phyloP scores from a whole-genome alignment of 1,140 invertebrate species.

The Idris sp. region DNA sequence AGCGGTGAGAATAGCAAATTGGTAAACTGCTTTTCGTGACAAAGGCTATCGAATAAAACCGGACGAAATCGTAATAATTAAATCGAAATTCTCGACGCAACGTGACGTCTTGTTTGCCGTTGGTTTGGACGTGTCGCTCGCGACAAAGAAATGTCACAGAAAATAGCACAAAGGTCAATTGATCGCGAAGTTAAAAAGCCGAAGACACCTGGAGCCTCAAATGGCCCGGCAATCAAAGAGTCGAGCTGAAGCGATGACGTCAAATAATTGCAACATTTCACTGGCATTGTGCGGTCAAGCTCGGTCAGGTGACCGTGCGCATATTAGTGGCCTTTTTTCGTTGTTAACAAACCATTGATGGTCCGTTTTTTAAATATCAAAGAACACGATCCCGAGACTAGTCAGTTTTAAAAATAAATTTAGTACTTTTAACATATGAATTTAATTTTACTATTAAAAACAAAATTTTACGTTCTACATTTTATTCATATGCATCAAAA shows the following conservation, averaged over 20 bases:
- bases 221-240: conserved; percentile 6
- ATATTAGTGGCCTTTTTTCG: conserved; percentile 33
- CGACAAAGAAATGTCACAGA: conserved; percentile 40
- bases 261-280: conserved; percentile 15
- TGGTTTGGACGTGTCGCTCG: conserved; percentile 32
- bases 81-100: conserved; percentile 13
- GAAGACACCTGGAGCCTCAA: conserved; percentile 33
- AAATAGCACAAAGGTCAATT: conserved; percentile 26
- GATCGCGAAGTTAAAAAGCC: conserved; percentile 5
- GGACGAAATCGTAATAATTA: conserved; percentile 31
- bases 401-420: too few species aligned
- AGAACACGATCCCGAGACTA: too few species aligned
- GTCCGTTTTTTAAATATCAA: too few species aligned
- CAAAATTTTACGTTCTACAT: too few species aligned
- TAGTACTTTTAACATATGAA: too few species aligned
- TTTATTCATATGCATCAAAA: too few species aligned
- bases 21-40: conserved; percentile 36
- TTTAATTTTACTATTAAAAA: too few species aligned
- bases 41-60: conserved; percentile 18
- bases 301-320: conserved; percentile 34
- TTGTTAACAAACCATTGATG: conserved; percentile 64
- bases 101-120: conserved; percentile 23
- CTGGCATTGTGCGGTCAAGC: background rate
- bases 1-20: conserved; percentile 52
- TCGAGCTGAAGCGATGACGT: conserved; percentile 5